Evolutionary conservation across 2,113 vertebrate species (phyloP).

Genomic region (Cathartes aura): DNA sequence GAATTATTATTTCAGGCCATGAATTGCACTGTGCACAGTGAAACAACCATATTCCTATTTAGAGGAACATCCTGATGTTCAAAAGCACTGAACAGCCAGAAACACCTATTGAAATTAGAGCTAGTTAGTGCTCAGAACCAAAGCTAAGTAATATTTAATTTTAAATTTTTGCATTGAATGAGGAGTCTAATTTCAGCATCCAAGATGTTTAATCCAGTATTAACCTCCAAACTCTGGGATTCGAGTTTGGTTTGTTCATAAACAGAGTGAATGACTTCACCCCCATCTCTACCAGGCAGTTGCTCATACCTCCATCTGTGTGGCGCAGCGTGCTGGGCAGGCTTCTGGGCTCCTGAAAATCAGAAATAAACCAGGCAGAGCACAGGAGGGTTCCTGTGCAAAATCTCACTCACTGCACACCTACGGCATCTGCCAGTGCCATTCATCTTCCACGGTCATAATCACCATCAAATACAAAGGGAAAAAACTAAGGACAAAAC

Average conservation of each 20-base stretch:
- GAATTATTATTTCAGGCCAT: not conserved
- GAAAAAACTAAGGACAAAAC: not conserved
- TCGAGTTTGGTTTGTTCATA: not conserved
- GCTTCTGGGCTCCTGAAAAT: not conserved
- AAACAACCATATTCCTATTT: not conserved
- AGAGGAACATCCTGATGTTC: not conserved
- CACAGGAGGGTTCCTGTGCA: not conserved
- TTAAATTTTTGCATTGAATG: not conserved
- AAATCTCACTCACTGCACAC: not conserved
- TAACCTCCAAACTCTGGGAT: not conserved
- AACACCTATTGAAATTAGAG: not conserved
- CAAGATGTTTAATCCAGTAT: not conserved
- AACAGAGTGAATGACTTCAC: not conserved
- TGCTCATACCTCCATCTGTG: not conserved
- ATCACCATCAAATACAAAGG: not conserved
- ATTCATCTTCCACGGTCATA: not conserved
- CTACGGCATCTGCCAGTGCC: not conserved
- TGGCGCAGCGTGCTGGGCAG: rapidly evolving
- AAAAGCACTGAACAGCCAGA: not conserved
- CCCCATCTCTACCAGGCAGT: not conserved
- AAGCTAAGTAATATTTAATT: not conserved
- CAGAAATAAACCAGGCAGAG: not conserved
- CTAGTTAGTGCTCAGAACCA: not conserved
- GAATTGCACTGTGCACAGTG: not conserved
- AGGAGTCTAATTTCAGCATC: not conserved